Base-by-base conservation (phyloP, 2,888 invertebrate species). In the Biston betularia region DNA sequence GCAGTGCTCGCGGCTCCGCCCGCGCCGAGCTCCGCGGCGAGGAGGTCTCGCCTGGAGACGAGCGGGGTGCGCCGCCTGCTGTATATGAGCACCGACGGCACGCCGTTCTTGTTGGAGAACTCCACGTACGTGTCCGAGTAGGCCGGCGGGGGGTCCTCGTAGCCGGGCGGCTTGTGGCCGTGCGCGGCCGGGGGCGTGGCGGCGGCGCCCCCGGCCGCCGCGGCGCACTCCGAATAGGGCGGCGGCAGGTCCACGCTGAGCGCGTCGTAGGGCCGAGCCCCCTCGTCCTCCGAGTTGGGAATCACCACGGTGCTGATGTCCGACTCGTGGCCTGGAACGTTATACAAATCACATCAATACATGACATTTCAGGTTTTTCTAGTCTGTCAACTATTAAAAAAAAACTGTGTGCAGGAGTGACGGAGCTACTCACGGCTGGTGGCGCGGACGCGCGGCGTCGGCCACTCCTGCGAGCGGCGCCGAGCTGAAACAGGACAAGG, bases 141-240 rank as follows among this genome's bases (percentile, higher is more conserved):
- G 0, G 92, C 89, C 0, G 92, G 92, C 0, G 92, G 92, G 0
- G 89, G 86, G 14, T 89, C 89, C 33, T 89, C 89, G 15, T 56
- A 14, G 6, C 11, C 38, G 0, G 10, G 49, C 1, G 33, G 8
- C 42, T 57, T 62, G 46, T 65, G 59, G 33, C 56, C 68, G 35
- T 46, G 61, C 3, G 46, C 45, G 68, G 64, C 58, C n/a, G 63
- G 50, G 49, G 49, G 6, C 33, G 24, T 1, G 3, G 8, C 5
- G 38, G 14, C 1, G 11, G 50, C n/a, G 15, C 40, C 12, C 14
- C 48, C 34, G 9, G 24, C 38, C 7, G 42, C 11, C 9, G 40
- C 50, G 40, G 81, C 73, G 73, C 86, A 85, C 58, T 79, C 85
- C 2, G 84, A 83, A 76, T 91, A 91, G 0, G 90, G 88, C 3